These are phyloP conservation scores for Petromus typicus DNA, from an alignment of 2,113 vertebrate species.

Conservation along the genomic window DNA sequence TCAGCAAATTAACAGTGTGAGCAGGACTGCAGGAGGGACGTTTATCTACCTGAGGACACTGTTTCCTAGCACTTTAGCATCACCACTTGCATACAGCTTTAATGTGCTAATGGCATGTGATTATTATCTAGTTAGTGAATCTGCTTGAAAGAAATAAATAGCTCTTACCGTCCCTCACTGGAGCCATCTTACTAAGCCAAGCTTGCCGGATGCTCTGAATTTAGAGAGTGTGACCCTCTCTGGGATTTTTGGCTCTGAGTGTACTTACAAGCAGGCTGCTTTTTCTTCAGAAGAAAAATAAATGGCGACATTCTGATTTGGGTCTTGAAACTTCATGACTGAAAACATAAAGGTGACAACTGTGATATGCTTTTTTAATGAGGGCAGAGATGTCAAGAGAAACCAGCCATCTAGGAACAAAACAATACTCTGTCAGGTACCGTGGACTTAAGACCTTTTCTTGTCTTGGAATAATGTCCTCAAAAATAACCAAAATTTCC, in stretches of 20 bases:
- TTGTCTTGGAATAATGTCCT: conserved; percentile 68
- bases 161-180: not conserved
- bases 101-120: conserved; percentile 68
- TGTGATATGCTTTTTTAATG: conserved; percentile 71
- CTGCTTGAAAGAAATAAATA: conserved; percentile 55
- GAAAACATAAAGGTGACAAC: conserved; percentile 71
- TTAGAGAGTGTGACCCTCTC: not conserved
- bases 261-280: not conserved
- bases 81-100: conserved; percentile 34
- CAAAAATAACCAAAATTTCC: conserved; percentile 79
- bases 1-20: conserved; percentile 43
- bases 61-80: conserved; percentile 51
- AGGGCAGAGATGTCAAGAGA: conserved; percentile 70
- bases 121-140: conserved; percentile 72
- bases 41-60: conserved; percentile 56
- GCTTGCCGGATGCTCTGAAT: not conserved
- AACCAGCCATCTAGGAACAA: conserved; percentile 71
- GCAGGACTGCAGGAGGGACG: not conserved
- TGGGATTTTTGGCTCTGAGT: not conserved
- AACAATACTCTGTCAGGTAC: conserved; percentile 53
- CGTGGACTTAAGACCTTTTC: conserved; percentile 69
- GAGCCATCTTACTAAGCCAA: not conserved
- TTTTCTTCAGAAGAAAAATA: conserved; percentile 66
- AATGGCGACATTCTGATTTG: conserved; percentile 70
- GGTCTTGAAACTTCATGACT: conserved; percentile 41